Conservation (phyloP, 2,888 invertebrate species). For the Laothoe populi region DNA sequence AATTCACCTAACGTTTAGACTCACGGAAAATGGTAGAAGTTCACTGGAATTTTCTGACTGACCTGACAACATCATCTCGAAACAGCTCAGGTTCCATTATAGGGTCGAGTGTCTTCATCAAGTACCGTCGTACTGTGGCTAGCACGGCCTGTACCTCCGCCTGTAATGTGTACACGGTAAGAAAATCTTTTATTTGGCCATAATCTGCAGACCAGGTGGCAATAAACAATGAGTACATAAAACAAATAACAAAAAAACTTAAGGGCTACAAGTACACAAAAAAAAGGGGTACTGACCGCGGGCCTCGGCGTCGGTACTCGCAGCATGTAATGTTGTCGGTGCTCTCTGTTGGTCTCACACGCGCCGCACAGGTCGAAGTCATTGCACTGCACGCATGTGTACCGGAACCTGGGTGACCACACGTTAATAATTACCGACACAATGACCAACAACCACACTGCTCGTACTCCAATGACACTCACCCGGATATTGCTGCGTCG, state of each 20-base stretch:
- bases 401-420: conserved; percentile 29
- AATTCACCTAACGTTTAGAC: no score
- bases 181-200: no score
- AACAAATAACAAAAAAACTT: no score
- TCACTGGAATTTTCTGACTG: neutral
- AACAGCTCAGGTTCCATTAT: neutral
- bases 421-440: no score
- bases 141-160: neutral
- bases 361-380: conserved; percentile 14
- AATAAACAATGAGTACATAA: no score
- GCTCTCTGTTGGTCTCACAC: neutral
- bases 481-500: neutral
- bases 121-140: neutral
- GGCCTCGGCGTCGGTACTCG: neutral
- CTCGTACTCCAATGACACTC: neutral
- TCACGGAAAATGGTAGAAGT: no score
- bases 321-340: conserved; percentile 9
- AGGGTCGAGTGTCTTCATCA: conserved; percentile 12
- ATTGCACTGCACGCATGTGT: conserved; percentile 28
- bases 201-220: no score
- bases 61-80: neutral
- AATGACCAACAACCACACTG: no score
- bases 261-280: no score
- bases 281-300: conserved; percentile 27
- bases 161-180: neutral